Evolutionary conservation across 2,888 invertebrate species (phyloP).

Genomic region (Rotaria macrura): DNA sequence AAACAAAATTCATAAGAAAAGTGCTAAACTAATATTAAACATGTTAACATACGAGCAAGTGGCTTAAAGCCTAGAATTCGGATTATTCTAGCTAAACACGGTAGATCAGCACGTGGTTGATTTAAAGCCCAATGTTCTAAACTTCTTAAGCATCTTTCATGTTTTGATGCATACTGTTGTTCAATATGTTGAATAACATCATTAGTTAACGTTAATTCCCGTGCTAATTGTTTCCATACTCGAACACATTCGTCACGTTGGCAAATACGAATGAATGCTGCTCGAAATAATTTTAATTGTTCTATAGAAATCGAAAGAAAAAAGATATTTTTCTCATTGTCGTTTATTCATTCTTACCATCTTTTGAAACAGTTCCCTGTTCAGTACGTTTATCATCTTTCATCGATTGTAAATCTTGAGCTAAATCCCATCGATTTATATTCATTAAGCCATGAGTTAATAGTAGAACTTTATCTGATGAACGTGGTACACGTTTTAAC

Average conservation of each 20-base stretch:
- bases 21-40: background rate
- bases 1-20: background rate
- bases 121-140: background rate
- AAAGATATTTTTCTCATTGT: background rate
- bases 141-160: conserved; percentile 13
- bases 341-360: background rate
- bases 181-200: background rate
- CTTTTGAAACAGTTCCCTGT: background rate
- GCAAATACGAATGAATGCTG: background rate
- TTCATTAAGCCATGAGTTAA: background rate
- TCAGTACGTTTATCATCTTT: background rate
- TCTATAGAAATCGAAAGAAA: background rate
- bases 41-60: background rate
- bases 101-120: background rate
- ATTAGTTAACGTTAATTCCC: background rate
- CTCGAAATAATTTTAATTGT: background rate
- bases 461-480: background rate
- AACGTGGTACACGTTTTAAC: conserved; percentile 10
- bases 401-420: background rate
- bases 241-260: background rate
- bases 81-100: background rate
- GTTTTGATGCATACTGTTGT: background rate
- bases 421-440: conserved; percentile 8
- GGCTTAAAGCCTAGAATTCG: background rate
- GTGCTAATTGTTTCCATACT: conserved; percentile 6